Evolutionary conservation across 2,888 invertebrate species (phyloP).

Genomic region (Ecliptopera silaceata): DNA sequence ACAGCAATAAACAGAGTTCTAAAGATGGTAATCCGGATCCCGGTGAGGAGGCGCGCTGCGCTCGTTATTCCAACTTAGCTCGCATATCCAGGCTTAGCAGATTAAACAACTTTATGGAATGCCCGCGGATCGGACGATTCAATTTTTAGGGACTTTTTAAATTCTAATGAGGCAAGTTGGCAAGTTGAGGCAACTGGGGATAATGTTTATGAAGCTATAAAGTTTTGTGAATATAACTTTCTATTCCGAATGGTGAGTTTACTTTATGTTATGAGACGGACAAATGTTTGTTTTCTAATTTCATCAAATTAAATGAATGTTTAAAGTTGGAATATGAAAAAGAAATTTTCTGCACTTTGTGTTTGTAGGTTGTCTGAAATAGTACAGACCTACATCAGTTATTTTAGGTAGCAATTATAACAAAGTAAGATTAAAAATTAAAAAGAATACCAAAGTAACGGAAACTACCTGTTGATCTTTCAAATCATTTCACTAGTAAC

Average conservation of each 20-base stretch:
- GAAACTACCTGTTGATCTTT: no score
- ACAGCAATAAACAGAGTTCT: slow-evolving; percentile 16
- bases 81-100: slow-evolving; percentile 50
- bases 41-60: slow-evolving; percentile 11
- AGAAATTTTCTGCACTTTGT: no score
- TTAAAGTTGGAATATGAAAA: background rate
- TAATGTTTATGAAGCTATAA: slow-evolving; percentile 11
- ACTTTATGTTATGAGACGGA: background rate
- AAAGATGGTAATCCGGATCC: slow-evolving; percentile 27
- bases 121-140: slow-evolving; percentile 30
- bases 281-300: slow-evolving; percentile 10
- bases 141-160: slow-evolving; percentile 28
- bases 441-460: no score
- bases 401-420: no score
- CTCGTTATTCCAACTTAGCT: slow-evolving; percentile 40
- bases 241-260: background rate
- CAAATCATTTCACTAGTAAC: no score
- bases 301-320: slow-evolving; percentile 1
- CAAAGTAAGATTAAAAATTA: no score
- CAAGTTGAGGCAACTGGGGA: slow-evolving; percentile 32
- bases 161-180: slow-evolving; percentile 35
- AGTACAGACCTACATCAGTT: no score
- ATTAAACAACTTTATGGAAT: slow-evolving; percentile 47
- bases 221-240: slow-evolving; percentile 15
- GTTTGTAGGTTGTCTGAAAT: no score